Base-by-base conservation (phyloP, 2,888 invertebrate genomes). In the Sphaeridia pumilis region DNA sequence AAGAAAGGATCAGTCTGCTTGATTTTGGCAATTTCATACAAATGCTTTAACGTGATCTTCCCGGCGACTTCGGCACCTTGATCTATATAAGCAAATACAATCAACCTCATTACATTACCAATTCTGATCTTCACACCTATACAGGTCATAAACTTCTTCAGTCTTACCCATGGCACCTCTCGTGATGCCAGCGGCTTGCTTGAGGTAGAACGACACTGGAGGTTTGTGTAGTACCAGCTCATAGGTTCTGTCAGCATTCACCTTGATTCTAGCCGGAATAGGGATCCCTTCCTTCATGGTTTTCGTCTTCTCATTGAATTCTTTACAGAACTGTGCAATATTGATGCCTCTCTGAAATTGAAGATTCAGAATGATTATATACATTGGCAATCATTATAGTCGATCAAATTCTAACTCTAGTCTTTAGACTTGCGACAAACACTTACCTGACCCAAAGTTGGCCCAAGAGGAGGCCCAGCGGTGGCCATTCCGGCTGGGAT, bases 11-110 rank as follows among this genome's bases (percentile, higher is more conserved):
- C 95, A 68, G 83, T 74, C n/a, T 81, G 76, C 72, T 98, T 97
- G n/a, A 98, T 85, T 71, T 81, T 78, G 0, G 98, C 97, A 68
- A 98, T 98, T 78, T 99, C 98, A 72, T 94, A 98, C 14, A 98
- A 71, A 72, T 98, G 98, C 70, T 93, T 97, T 1, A 88, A 68
- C 0, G 93, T 88, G 52, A 98, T 79, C 75, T 84, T 90, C 1
- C 98, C 98, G 64, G 84, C 79, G 25, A 79, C 72, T 72, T 94
- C 90, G 48, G 72, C 75, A 0, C 80, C 89, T 84, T 66, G 36
- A 70, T 67, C 55, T 27, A 24, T 34, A n/a, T n/a, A n/a, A n/a
- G n/a, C n/a, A n/a, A n/a, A n/a, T n/a, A n/a, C n/a, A n/a, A n/a
- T n/a, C n/a, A n/a, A n/a, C n/a, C n/a, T n/a, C n/a, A n/a, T n/a